Percentiles rank a stretch among this genome's conserved stretches.
phyloP scores from a whole-genome alignment of 1,140 invertebrate genomes.

The Aleiodes sp. region DNA sequence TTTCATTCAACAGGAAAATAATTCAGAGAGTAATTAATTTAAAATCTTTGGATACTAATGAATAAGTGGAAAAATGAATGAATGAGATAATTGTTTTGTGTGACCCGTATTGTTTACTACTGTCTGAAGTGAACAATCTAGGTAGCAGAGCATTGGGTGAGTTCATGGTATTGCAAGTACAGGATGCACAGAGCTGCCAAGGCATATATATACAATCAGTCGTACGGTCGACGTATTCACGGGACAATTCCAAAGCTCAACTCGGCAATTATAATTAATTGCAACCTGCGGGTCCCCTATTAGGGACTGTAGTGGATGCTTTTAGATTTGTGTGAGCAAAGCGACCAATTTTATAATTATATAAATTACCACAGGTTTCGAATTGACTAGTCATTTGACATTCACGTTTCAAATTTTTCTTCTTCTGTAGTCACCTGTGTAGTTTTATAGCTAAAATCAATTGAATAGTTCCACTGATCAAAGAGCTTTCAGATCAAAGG shows the following conservation, averaged over 20 bases:
- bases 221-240: conserved; percentile 31
- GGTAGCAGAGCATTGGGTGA: neutral
- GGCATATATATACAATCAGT: conserved; percentile 35
- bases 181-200: conserved; percentile 32
- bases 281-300: conserved; percentile 35
- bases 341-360: neutral
- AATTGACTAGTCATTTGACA: too few species aligned
- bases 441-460: too few species aligned
- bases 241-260: conserved; percentile 39
- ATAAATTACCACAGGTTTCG: too few species aligned
- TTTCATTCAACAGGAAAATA: too few species aligned
- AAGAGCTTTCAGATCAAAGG: too few species aligned
- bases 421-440: too few species aligned
- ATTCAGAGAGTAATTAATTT: too few species aligned
- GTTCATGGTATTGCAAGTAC: conserved; percentile 35
- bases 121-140: conserved; percentile 40
- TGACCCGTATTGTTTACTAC: conserved; percentile 33
- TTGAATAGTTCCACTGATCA: too few species aligned
- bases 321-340: conserved; percentile 4
- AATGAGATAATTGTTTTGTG: neutral
- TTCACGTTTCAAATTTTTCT: too few species aligned
- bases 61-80: neutral
- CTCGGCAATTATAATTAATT: conserved; percentile 44
- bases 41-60: too few species aligned
- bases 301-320: conserved; percentile 26